Percentiles rank a stretch among this genome's conserved stretches.
phyloP scores from a whole-genome alignment of 2,888 invertebrate species.

The Drosophila maculinotata region DNA sequence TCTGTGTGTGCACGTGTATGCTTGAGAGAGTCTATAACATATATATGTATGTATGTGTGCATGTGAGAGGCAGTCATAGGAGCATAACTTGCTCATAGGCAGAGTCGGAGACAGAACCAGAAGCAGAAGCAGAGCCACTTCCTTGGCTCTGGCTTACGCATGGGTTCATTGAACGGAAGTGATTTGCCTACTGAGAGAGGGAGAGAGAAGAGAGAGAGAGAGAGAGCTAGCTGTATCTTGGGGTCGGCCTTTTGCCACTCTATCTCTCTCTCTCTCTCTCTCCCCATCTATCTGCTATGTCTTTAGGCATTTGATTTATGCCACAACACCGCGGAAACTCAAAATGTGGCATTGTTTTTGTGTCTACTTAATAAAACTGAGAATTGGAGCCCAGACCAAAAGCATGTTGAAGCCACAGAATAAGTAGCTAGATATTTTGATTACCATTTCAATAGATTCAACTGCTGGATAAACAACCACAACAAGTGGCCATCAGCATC shows the following conservation, averaged over 20 bases:
- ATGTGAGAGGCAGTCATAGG: constrained; percentile 54
- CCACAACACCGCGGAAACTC: constrained; percentile 30
- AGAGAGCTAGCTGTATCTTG: constrained; percentile 22
- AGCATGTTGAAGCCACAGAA: not conserved
- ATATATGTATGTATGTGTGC: constrained; percentile 26
- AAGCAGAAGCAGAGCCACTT: constrained; percentile 50
- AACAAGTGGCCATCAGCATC: constrained; percentile 55
- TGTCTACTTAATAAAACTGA: constrained; percentile 9
- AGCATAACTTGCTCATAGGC: constrained; percentile 46
- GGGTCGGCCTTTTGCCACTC: constrained; percentile 16
- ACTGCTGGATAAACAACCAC: no score
- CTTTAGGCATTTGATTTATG: constrained; percentile 44
- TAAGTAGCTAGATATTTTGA: no score
- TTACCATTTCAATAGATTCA: no score
- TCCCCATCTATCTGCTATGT: constrained; percentile 12
- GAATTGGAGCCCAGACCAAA: constrained; percentile 8
- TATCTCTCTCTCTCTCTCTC: not conserved
- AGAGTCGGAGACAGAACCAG: constrained; percentile 22
- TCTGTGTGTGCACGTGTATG: constrained; percentile 18
- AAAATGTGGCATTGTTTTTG: constrained; percentile 42
- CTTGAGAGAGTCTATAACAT: no score
- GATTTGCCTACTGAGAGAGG: constrained; percentile 76
- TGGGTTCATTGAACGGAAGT: constrained; percentile 84
- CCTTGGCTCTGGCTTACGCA: constrained; percentile 81
- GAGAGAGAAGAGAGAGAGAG: constrained; percentile 8